These are phyloP conservation scores for Gobio gobio DNA, from an alignment of 2,113 vertebrate genomes.

Conservation along the genomic window DNA sequence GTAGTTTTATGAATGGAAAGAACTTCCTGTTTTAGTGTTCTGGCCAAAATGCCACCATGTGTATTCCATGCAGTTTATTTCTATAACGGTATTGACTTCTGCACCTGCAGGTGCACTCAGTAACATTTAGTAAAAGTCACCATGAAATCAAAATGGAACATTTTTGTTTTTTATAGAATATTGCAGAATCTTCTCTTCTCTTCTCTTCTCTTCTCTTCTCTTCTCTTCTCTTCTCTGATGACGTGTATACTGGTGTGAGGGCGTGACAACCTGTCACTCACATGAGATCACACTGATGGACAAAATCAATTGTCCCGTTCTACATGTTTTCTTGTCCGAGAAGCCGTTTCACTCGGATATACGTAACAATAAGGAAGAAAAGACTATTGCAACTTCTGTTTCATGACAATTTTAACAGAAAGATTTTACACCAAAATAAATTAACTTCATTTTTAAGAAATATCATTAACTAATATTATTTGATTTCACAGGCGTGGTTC, in stretches of 20 bases:
- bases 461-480: neutral
- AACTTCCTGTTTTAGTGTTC: neutral
- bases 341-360: too few relatives aligned
- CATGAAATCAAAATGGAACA: neutral
- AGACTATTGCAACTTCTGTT: too few relatives aligned
- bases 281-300: too few relatives aligned
- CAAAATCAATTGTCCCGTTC: too few relatives aligned
- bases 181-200: too few relatives aligned
- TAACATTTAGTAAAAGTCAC: neutral
- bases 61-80: neutral
- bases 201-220: too few relatives aligned
- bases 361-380: too few relatives aligned
- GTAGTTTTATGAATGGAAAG: neutral
- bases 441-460: neutral
- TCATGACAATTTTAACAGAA: neutral
- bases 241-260: too few relatives aligned
- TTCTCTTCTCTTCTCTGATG: too few relatives aligned
- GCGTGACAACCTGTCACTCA: too few relatives aligned
- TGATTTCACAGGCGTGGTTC: neutral
- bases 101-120: neutral
- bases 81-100: neutral
- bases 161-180: too few relatives aligned
- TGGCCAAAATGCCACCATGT: neutral
- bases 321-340: too few relatives aligned
- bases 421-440: neutral